phyloP scores from a whole-genome alignment of 2,113 vertebrate species.

The Amia ocellicauda region DNA sequence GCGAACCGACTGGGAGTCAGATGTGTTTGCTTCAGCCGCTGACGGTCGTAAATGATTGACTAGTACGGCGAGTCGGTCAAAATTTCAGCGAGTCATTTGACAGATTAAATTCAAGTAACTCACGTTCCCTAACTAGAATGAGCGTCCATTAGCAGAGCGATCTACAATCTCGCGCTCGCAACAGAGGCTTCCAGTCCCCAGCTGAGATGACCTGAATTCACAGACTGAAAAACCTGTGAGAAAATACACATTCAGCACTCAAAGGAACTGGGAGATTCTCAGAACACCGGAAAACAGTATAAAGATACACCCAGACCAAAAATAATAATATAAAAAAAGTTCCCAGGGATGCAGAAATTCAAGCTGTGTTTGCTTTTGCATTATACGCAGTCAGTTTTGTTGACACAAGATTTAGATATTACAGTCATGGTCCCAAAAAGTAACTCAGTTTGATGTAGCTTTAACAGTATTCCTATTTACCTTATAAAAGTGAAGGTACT shows the following conservation, averaged over 20 bases:
- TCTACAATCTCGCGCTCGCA: neutral
- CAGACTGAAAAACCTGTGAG: neutral
- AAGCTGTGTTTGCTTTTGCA: slow-evolving; percentile 3
- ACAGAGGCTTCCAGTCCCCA: neutral
- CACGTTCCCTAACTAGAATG: neutral
- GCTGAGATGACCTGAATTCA: neutral
- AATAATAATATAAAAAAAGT: neutral
- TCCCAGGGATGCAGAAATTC: neutral
- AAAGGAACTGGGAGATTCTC: neutral
- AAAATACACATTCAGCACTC: neutral
- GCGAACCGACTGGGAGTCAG: neutral
- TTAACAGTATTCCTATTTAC: neutral
- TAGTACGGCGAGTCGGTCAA: neutral
- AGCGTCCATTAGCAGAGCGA: neutral
- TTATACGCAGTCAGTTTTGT: neutral
- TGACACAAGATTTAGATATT: neutral
- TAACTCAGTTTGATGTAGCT: neutral
- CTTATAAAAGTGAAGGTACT: neutral
- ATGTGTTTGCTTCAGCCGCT: neutral
- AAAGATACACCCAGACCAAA: neutral
- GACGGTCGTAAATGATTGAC: neutral
- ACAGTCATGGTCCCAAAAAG: neutral
- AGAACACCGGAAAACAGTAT: neutral
- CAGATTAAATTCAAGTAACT: neutral
- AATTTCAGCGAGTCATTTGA: neutral